Base-by-base conservation (phyloP, 2,797 vertebrate species). In the Lacerta bilineata region DNA sequence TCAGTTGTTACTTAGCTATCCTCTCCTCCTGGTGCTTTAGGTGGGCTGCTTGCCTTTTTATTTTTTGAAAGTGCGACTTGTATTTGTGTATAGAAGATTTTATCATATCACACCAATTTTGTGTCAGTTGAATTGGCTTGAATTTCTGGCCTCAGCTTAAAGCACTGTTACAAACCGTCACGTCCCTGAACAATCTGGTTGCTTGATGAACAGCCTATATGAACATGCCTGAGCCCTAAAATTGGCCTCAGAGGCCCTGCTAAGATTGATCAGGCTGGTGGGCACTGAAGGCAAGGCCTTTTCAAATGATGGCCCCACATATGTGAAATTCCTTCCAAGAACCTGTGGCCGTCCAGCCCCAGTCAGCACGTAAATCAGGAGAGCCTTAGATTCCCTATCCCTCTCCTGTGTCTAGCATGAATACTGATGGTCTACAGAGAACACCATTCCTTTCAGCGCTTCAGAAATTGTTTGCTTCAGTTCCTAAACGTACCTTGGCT, bases 401-500 rank as follows among this genome's bases (percentile, higher is more conserved):
- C 61, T 23, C 15, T 27, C 11, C 4, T 43, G 1, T 66, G 39
- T 43, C 6, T 66, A 43, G 7, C 27, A 1, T 61, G 15, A 64
- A 43, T 66, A n/a, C 11, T 20, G 8, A 15, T 46, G 39, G 33
- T 3, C n/a, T 18, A 46, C 85, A 11, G 43, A 50, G 20, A 7
- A 4, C 33, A 8, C 36, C 3, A 39, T 80, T 71, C 29, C 33
- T 80, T 10, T 36, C 17, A 66, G 46, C 20, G 9, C 11, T 50
- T 46, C 23, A 29, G 25, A 0, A 43, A 72, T 27, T 61, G 66
- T 27, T 69, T 71, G 29, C 83, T 8, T 9, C n/a, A 66, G 15
- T 5, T 36, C 80, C 25, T 46, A 66, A 81, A 87, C 97, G n/a
- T 96, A 98, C 98, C 98, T 95, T 88, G 94, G 80, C 93, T 91